A percentile compares a stretch with the other conserved stretches of the same genome.
These are phyloP conservation scores for Oryzias melastigma DNA, from an alignment of 2,113 vertebrate genomes.

Conservation along the genomic window DNA sequence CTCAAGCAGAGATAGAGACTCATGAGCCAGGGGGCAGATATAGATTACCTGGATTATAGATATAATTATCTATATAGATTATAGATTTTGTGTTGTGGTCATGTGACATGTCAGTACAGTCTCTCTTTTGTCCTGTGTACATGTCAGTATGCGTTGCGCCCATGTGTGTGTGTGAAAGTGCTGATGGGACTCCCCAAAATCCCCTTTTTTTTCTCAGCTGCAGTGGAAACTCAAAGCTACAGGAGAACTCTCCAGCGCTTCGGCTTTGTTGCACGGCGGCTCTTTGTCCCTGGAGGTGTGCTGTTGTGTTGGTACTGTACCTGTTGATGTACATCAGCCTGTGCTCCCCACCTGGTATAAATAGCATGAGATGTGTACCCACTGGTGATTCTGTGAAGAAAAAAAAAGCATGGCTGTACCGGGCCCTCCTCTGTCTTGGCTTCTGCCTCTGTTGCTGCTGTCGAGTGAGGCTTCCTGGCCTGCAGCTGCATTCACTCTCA, in stretches of 20 bases:
- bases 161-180: conserved; percentile 61
- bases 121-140: conserved; percentile 34
- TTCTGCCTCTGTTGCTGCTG: conserved; percentile 55
- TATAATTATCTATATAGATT: too few relatives aligned
- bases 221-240: conserved; percentile 54
- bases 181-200: conserved; percentile 67
- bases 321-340: conserved; percentile 28
- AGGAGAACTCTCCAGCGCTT: conserved; percentile 71
- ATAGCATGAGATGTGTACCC: conserved; percentile 34
- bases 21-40: too few relatives aligned
- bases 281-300: conserved; percentile 67
- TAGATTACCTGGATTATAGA: too few relatives aligned
- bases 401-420: conserved; percentile 52
- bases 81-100: conserved; percentile 45
- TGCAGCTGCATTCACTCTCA: conserved; percentile 57
- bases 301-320: conserved; percentile 29
- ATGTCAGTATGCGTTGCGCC: conserved; percentile 39
- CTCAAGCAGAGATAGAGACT: too few relatives aligned
- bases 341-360: conserved; percentile 56
- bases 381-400: conserved; percentile 58
- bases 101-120: conserved; percentile 37
- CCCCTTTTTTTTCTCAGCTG: conserved; percentile 46
- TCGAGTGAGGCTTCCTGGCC: conserved; percentile 58
- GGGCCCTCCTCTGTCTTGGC: conserved; percentile 47
- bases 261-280: conserved; percentile 50